A percentile compares a stretch with the other conserved stretches of the same genome.
Conservation (phyloP, 2,797 vertebrate genomes). For the Sebastes oblongus region DNA sequence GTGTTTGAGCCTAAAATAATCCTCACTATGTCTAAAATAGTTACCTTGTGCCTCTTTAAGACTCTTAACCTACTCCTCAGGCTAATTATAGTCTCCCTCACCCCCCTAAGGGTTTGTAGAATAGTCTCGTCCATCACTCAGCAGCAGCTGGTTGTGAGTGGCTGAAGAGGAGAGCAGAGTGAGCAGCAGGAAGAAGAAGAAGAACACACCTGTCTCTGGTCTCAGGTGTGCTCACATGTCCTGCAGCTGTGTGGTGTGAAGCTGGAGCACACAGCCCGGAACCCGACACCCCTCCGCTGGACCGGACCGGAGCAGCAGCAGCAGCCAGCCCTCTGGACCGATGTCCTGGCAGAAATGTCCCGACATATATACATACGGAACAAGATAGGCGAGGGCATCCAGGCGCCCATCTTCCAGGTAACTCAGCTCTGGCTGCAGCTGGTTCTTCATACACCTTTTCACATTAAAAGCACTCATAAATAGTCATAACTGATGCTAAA, state of each 20-base stretch:
- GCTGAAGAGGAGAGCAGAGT: not conserved
- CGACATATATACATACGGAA: conserved; percentile 89
- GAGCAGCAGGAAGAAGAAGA: too few species aligned
- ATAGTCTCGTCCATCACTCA: conserved; percentile 54
- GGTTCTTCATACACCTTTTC: not conserved
- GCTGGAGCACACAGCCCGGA: conserved; percentile 82
- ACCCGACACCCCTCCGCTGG: conserved; percentile 80
- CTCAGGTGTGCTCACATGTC: conserved; percentile 23
- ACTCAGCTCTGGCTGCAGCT: not conserved
- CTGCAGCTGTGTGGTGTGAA: conserved; percentile 61
- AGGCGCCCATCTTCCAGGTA: conserved; percentile 90
- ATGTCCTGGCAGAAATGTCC: conserved; percentile 89
- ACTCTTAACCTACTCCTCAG: accelerated
- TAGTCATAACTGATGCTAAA: too few species aligned
- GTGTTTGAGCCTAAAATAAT: not conserved
- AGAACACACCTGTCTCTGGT: conserved; percentile 2
- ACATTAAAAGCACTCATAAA: not conserved
- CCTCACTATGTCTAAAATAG: not conserved
- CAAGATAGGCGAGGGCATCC: conserved; percentile 87
- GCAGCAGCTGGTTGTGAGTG: conserved; percentile 34
- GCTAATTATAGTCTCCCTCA: not conserved
- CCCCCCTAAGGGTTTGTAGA: not conserved
- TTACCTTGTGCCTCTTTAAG: not conserved
- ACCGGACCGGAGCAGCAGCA: conserved; percentile 70
- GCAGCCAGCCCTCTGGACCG: conserved; percentile 84